Conservation (phyloP, 2,888 invertebrate species). For the Sphaerophoria taeniata region DNA sequence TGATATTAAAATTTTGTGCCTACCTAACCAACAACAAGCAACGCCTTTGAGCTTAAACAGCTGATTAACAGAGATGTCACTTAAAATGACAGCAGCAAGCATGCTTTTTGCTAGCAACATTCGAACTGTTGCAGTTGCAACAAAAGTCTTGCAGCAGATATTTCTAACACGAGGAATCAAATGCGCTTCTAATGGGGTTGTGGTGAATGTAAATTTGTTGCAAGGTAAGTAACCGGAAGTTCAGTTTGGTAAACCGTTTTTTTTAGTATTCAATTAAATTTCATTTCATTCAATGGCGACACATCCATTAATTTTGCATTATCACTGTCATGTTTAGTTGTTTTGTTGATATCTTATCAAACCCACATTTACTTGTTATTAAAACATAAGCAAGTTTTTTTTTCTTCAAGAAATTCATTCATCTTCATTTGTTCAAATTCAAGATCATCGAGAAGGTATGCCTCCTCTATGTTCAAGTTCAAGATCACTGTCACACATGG, state of each 20-base stretch:
- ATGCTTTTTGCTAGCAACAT: constrained; percentile 46
- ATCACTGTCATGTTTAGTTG: too few species aligned
- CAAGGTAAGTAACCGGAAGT: constrained; percentile 16
- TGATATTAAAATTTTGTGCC: neutral
- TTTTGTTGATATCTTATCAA: too few species aligned
- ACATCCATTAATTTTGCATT: too few species aligned
- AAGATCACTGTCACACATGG: too few species aligned
- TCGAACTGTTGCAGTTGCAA: constrained; percentile 41
- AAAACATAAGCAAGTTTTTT: too few species aligned
- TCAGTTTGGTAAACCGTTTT: neutral
- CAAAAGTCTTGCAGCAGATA: constrained; percentile 44
- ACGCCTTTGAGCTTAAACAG: constrained; percentile 37
- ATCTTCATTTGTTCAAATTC: too few species aligned
- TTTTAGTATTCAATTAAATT: too few species aligned
- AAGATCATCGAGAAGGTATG: too few species aligned
- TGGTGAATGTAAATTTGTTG: constrained; percentile 16
- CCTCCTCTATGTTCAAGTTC: too few species aligned
- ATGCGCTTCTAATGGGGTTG: constrained; percentile 9
- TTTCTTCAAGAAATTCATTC: too few species aligned
- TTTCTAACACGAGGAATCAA: constrained; percentile 10
- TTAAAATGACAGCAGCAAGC: constrained; percentile 50
- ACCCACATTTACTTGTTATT: too few species aligned
- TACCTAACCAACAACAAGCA: neutral
- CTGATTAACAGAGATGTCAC: constrained; percentile 69
- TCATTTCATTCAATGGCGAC: too few species aligned